phyloP scores from a whole-genome alignment of 2,113 vertebrate species.

The Oryzias curvinotus region DNA sequence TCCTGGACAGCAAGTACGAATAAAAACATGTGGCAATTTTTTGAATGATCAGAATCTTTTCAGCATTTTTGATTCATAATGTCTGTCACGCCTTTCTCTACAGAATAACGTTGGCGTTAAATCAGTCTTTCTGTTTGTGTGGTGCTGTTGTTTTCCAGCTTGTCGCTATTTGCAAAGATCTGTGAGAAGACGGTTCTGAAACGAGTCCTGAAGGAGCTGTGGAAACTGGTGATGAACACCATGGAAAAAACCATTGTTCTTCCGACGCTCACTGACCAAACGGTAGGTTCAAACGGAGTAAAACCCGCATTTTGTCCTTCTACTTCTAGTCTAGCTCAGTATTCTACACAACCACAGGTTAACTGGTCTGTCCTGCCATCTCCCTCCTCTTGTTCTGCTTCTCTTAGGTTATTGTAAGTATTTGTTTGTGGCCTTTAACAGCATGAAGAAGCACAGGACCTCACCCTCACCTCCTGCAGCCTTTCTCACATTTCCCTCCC shows the following conservation, averaged over 20 bases:
- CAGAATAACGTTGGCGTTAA: too few species aligned
- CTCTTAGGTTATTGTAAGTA: constrained; percentile 71
- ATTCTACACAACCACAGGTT: constrained; percentile 23
- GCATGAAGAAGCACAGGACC: constrained; percentile 45
- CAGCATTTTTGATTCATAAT: too few species aligned
- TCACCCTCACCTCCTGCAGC: constrained; percentile 15
- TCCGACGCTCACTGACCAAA: constrained; percentile 92
- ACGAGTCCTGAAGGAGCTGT: constrained; percentile 94
- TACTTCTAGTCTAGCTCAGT: constrained; percentile 7
- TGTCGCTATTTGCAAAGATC: constrained; percentile 97
- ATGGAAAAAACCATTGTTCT: constrained; percentile 98
- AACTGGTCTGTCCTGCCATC: constrained; percentile 46
- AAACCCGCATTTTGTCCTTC: background rate
- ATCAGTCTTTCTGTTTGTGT: constrained; percentile 24
- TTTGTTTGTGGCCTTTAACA: constrained; percentile 39
- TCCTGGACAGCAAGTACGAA: constrained; percentile 96
- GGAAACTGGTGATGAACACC: constrained; percentile 98
- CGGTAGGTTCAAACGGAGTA: constrained; percentile 75
- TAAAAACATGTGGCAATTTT: background rate
- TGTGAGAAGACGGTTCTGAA: constrained; percentile 98
- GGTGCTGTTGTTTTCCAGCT: constrained; percentile 72
- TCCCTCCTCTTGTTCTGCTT: constrained; percentile 32
- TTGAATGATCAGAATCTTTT: too few species aligned
- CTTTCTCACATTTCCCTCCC: constrained; percentile 11
- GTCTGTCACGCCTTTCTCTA: too few species aligned